These are phyloP conservation scores for Mustela nigripes DNA, from an alignment of 2,113 vertebrate species.

Conservation along the genomic window DNA sequence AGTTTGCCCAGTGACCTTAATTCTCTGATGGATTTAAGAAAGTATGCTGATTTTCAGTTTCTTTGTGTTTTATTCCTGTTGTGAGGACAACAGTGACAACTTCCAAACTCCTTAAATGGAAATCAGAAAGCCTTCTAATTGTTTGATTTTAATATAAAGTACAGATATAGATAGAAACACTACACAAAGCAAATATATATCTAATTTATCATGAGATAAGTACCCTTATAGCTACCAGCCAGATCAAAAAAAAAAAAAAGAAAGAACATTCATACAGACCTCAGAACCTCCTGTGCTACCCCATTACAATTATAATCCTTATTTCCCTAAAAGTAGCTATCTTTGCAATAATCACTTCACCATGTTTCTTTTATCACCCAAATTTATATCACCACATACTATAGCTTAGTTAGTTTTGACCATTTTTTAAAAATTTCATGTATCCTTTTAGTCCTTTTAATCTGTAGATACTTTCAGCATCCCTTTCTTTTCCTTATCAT, in stretches of 20 bases:
- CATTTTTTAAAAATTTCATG: neutral
- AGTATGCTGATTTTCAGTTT: neutral
- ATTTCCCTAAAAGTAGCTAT: neutral
- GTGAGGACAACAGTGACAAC: neutral
- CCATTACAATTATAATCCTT: neutral
- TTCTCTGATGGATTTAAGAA: neutral
- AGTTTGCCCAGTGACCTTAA: neutral
- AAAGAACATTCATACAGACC: neutral
- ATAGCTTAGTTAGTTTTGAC: neutral
- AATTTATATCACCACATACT: neutral
- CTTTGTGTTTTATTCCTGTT: neutral
- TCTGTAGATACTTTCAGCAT: neutral
- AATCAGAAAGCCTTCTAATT: neutral
- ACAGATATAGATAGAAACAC: neutral
- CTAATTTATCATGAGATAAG: neutral
- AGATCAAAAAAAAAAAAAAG: neutral
- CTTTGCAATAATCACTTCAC: neutral
- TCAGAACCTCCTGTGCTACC: neutral
- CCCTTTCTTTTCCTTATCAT: neutral
- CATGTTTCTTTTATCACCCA: neutral
- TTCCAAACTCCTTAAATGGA: neutral
- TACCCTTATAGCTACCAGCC: neutral
- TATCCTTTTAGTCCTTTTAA: neutral
- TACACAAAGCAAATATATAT: neutral
- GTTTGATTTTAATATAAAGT: neutral